Base-by-base conservation (phyloP, 2,113 vertebrate species). In the Abramis brama region DNA sequence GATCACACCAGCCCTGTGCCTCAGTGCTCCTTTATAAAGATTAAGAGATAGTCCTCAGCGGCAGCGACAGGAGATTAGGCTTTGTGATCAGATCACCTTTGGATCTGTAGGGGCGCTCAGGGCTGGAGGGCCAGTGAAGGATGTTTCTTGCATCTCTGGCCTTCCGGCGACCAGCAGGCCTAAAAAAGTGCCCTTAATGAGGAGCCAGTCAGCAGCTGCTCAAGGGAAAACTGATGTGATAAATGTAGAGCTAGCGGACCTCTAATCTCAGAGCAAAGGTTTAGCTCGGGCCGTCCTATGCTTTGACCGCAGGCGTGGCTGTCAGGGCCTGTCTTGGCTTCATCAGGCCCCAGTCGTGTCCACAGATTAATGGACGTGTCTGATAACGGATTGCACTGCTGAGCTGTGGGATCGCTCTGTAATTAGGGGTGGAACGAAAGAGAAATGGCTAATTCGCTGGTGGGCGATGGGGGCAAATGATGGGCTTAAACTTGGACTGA, bases 391-490 rank as follows among this genome's bases (percentile, higher is more conserved):
- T 94, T 93, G 92, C 86, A 87, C 93, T 86, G 89, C 90, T 78
- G 91, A 93, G 91, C 91, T 87, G 47, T 85, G 88, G 85, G 91
- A 89, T 76, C 85, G 89, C 93, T 66, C 30, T 1, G 27, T 85
- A 93, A 94, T 95, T 94, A 93, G 89, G 82, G 86, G 66, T 86
- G 92, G 93, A 93, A 95, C 91, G 90, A 93, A 90, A 92, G 88
- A 90, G 91, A 91, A 91, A 92, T 90, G 87, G 93, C 91, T 91
- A 93, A 93, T 95, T 93, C 94, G 81, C 88, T 86, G 13, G 43
- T 82, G 84, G 90, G 92, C 93, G 83, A 30, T 85, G 87, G 84
- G 79, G 87, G 73, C 86, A 92, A 93, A 93, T 90, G 89, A 82
- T 87, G 23, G 5, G 74, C 10, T 85, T 90, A 88, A 85, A 90